Evolutionary conservation across 2,113 vertebrate species (phyloP).

Genomic region (Thalassoma bifasciatum): DNA sequence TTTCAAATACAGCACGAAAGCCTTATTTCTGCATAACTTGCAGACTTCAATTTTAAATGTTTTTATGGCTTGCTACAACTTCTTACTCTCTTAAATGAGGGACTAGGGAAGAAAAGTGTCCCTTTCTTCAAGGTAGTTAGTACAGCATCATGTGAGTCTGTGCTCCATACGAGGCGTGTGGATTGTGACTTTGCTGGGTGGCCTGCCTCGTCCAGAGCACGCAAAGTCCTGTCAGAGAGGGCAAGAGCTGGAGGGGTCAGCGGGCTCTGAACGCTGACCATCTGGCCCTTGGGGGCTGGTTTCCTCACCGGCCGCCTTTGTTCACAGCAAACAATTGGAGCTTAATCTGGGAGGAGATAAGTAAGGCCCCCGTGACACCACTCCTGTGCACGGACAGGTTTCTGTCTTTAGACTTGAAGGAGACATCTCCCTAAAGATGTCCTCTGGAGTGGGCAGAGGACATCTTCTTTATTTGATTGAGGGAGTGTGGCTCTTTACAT

Average conservation of each 20-base stretch:
- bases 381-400: slow-evolving; percentile 68
- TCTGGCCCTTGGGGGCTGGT: slow-evolving; percentile 89
- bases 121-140: not conserved
- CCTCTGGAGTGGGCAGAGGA: not conserved
- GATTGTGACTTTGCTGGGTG: slow-evolving; percentile 69
- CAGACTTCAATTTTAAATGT: not conserved
- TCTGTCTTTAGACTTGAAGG: slow-evolving; percentile 68
- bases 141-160: slow-evolving; percentile 10
- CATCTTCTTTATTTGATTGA: slow-evolving; percentile 5
- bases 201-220: slow-evolving; percentile 64
- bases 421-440: slow-evolving; percentile 79
- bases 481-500: not conserved
- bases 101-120: not conserved
- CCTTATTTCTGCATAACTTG: not conserved
- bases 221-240: slow-evolving; percentile 64
- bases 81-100: not conserved
- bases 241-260: slow-evolving; percentile 83
- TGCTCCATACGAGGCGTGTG: not conserved
- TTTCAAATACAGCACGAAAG: not conserved
- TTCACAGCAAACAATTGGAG: slow-evolving; percentile 92
- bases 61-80: not conserved
- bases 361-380: slow-evolving; percentile 75
- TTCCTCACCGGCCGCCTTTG: slow-evolving; percentile 93
- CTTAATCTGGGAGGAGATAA: slow-evolving; percentile 92
- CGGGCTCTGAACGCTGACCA: slow-evolving; percentile 90